Conservation (phyloP, 2,888 invertebrate genomes). For the Fragum whitleyi region DNA sequence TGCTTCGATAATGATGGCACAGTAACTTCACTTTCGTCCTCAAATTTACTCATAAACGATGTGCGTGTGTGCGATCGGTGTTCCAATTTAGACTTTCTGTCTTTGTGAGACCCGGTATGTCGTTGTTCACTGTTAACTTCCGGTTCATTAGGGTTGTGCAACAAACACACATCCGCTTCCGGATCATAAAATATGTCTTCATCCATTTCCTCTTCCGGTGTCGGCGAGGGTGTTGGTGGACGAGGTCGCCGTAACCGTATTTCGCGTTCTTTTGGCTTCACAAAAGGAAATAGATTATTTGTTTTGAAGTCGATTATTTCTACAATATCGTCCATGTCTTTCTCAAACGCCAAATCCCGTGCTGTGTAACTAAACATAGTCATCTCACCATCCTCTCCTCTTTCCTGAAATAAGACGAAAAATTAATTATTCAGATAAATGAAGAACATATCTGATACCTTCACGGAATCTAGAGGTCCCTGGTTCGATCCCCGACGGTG, state of each 20-base stretch:
- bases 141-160: slow-evolving; percentile 23
- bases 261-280: slow-evolving; percentile 69
- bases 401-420: slow-evolving; percentile 43
- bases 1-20: slow-evolving; percentile 4
- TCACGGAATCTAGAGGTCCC: too few relatives aligned
- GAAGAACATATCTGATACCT: too few relatives aligned
- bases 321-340: slow-evolving; percentile 76
- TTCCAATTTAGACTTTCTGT: neutral
- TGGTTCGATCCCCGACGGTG: too few relatives aligned
- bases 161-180: slow-evolving; percentile 29
- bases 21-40: slow-evolving; percentile 31
- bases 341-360: slow-evolving; percentile 83
- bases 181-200: slow-evolving; percentile 37
- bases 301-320: slow-evolving; percentile 81
- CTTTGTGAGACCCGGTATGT: neutral
- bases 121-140: slow-evolving; percentile 24
- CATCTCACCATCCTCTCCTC: slow-evolving; percentile 51
- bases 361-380: slow-evolving; percentile 74
- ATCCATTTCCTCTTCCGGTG: slow-evolving; percentile 53
- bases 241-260: slow-evolving; percentile 68
- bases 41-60: slow-evolving; percentile 39
- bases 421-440: neutral
- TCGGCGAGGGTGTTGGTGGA: slow-evolving; percentile 62
- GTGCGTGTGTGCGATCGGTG: slow-evolving; percentile 34
- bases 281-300: slow-evolving; percentile 75